A percentile compares a stretch with the other conserved stretches of the same genome.
Conservation (phyloP, 2,888 invertebrate genomes). For the Torymus tubicola region DNA sequence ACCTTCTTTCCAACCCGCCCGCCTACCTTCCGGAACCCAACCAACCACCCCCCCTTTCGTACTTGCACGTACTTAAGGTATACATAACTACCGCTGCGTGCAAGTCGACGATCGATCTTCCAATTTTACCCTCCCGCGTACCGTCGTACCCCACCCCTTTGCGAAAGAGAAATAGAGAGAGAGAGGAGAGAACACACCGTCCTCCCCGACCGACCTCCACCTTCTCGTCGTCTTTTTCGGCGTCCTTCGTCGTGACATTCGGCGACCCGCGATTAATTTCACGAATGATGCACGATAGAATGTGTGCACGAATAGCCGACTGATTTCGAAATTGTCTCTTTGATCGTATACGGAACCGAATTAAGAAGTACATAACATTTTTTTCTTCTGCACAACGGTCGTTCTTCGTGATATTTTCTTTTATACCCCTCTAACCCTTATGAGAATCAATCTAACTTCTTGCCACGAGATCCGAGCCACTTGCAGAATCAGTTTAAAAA, state of each 20-base stretch:
- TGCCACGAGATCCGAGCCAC: conserved; percentile 40
- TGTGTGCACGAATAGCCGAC: too few relatives aligned
- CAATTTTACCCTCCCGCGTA: background rate
- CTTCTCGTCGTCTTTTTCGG: background rate
- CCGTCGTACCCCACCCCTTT: background rate
- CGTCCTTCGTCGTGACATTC: background rate
- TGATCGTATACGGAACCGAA: too few relatives aligned
- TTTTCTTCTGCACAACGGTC: too few relatives aligned
- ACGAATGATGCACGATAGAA: background rate
- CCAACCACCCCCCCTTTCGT: background rate
- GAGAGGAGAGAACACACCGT: background rate
- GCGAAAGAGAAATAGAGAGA: background rate
- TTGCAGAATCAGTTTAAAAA: background rate
- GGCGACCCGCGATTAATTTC: background rate
- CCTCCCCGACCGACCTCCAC: background rate
- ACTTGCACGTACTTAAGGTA: background rate
- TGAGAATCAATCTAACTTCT: background rate
- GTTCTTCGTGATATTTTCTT: too few relatives aligned
- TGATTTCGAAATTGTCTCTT: too few relatives aligned
- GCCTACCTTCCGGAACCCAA: background rate
- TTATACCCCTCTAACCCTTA: too few relatives aligned
- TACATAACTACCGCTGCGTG: conserved; percentile 8
- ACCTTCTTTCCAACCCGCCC: conserved; percentile 55
- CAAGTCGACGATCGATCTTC: conserved; percentile 25
- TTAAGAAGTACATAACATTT: too few relatives aligned